Evolutionary conservation across 1,140 invertebrate species (phyloP).

Genomic region (Penaeus japonicus): DNA sequence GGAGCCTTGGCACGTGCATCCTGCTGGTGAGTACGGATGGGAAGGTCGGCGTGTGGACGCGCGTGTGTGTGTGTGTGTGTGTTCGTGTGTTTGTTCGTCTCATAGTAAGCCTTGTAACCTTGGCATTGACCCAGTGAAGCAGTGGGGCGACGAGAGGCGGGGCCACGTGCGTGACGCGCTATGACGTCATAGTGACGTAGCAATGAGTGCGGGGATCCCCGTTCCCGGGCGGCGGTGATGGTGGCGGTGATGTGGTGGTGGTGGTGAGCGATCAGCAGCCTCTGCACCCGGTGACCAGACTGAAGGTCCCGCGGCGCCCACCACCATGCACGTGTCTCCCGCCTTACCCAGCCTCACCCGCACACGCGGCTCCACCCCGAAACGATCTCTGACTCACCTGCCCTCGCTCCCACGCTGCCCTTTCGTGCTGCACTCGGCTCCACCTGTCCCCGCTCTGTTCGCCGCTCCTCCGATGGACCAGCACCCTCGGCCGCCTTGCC

Average conservation of each 20-base stretch:
- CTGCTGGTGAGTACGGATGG: slow-evolving; percentile 8
- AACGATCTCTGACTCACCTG: too few relatives aligned
- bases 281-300: too few relatives aligned
- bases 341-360: too few relatives aligned
- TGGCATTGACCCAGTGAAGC: slow-evolving; percentile 58
- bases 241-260: slow-evolving; percentile 20
- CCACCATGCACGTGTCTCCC: too few relatives aligned
- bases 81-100: background rate
- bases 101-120: slow-evolving; percentile 42
- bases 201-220: slow-evolving; percentile 19
- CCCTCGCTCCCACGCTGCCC: too few relatives aligned
- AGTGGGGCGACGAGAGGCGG: slow-evolving; percentile 33
- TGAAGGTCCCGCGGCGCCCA: too few relatives aligned
- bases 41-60: background rate
- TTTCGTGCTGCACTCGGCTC: too few relatives aligned
- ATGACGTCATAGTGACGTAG: slow-evolving; percentile 54
- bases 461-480: too few relatives aligned
- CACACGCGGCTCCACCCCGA: too few relatives aligned
- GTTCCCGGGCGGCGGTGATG: slow-evolving; percentile 20
- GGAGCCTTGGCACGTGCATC: too few relatives aligned
- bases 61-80: slow-evolving; percentile 21
- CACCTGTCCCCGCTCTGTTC: too few relatives aligned
- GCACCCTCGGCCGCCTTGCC: too few relatives aligned
- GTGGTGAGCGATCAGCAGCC: slow-evolving; percentile 7
- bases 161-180: slow-evolving; percentile 49